phyloP scores from a whole-genome alignment of 2,113 vertebrate species.

The Bubo blakistoni region DNA sequence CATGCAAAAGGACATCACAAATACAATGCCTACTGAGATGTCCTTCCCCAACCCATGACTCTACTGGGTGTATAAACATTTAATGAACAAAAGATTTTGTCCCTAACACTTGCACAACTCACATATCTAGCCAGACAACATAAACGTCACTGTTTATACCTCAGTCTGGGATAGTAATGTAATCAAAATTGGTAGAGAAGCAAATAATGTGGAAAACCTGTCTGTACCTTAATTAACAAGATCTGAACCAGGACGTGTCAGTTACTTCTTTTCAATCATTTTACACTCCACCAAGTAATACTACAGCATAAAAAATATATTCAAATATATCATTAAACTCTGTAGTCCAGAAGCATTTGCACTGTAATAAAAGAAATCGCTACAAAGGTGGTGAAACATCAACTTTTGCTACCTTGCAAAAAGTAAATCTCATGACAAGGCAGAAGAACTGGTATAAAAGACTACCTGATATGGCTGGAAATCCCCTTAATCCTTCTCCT shows the following conservation, averaged over 20 bases:
- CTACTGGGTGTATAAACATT: neutral
- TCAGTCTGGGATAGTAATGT: neutral
- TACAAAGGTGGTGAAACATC: neutral
- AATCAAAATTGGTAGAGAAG: neutral
- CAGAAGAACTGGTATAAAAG: neutral
- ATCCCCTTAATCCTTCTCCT: neutral
- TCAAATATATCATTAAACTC: neutral
- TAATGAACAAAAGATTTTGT: neutral
- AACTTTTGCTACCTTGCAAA: neutral
- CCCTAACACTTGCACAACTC: neutral
- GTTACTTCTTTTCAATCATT: neutral
- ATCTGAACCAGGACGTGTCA: neutral
- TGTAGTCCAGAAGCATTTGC: neutral
- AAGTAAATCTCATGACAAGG: neutral
- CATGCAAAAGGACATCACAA: neutral
- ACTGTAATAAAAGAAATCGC: neutral
- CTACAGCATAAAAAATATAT: neutral
- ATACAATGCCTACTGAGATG: neutral
- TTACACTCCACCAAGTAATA: neutral
- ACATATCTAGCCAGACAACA: neutral
- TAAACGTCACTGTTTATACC: neutral
- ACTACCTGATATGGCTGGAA: neutral
- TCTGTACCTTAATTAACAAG: neutral
- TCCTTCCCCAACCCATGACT: neutral
- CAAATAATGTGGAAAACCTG: neutral